Evolutionary conservation across 2,888 invertebrate genomes (phyloP).

Genomic region (Agrotis segetum): DNA sequence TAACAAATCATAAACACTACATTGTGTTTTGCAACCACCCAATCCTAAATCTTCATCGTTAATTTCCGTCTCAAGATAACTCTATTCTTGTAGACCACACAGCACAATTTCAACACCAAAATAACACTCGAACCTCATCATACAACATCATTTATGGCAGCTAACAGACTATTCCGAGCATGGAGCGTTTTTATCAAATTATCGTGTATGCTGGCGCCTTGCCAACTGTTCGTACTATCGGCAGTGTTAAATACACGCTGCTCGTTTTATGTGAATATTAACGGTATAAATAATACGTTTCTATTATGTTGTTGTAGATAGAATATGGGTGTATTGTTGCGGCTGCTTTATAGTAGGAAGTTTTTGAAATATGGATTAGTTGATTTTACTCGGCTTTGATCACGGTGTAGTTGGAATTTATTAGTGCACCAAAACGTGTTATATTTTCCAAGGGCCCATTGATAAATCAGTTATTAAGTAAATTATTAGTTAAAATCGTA

Average conservation of each 20-base stretch:
- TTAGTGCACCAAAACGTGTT: no score
- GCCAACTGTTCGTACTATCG: slow-evolving; percentile 71
- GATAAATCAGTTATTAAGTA: no score
- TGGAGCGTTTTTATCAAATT: slow-evolving; percentile 86
- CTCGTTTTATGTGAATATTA: slow-evolving; percentile 63
- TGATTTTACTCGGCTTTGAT: neutral
- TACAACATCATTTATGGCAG: slow-evolving; percentile 62
- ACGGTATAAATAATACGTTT: slow-evolving; percentile 58
- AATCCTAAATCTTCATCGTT: neutral
- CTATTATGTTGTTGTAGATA: slow-evolving; percentile 53
- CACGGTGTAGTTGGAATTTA: no score
- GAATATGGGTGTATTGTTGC: slow-evolving; percentile 20
- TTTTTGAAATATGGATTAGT: slow-evolving; percentile 8
- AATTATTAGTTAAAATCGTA: no score
- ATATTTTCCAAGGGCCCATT: no score
- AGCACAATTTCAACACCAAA: slow-evolving; percentile 23
- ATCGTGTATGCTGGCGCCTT: slow-evolving; percentile 76
- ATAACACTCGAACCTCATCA: slow-evolving; percentile 28
- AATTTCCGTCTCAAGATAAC: neutral
- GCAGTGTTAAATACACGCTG: slow-evolving; percentile 53
- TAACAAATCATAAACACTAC: neutral
- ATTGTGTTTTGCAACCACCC: no score
- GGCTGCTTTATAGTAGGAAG: slow-evolving; percentile 15
- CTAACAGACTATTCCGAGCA: slow-evolving; percentile 68
- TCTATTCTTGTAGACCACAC: slow-evolving; percentile 31